Base-by-base conservation (phyloP, 2,888 invertebrate species). In the Ceramica pisi region DNA sequence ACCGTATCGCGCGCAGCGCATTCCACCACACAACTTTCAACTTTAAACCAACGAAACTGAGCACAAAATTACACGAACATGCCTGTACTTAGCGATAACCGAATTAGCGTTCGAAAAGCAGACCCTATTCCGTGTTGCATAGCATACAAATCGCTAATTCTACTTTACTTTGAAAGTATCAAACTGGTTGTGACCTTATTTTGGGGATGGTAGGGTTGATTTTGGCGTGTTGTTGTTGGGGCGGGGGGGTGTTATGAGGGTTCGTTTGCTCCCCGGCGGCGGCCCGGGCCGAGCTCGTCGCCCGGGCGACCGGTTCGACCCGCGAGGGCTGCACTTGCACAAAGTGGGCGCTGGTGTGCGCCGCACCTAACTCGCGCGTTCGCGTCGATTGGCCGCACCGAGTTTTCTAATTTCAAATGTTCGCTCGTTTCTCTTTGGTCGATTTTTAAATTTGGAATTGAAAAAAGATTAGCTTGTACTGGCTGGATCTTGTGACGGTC, bases 41-140 rank as follows among this genome's bases (percentile, higher is more conserved):
- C 87, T 81, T 65, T 90, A 87, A 68, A 50, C 38, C 70, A 9
- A 56, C 35, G 38, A 2, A 14, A 72, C 82, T 90, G 75, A 85
- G 88, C 80, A 63, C 61, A 77, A 80, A 87, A 88, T 88, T 19
- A 75, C 74, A 71, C 69, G 74, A 51, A 67, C 63, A 71, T 67
- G 75, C 68, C 74, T 73, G 80, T 86, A 90, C 81, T 85, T 85
- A 86, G 90, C 90, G 92, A 92, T 93, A 94, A 94, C 91, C 89
- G 92, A 94, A 94, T 94, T 93, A 94, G 91, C 90, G 92, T 92
- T 93, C 90, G 91, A 88, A 94, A 94, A 94, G 93, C 93, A 91
- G 91, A 93, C 93, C 92, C 91, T 94, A 94, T 94, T 93, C 89
- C 90, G 88, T 90, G 90, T 91, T 91, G 90, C 92, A 92, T 92